A percentile compares a stretch with the other conserved stretches of the same genome.
Conservation (phyloP, 1,140 invertebrate genomes). For the Ostrea denselamellosa region DNA sequence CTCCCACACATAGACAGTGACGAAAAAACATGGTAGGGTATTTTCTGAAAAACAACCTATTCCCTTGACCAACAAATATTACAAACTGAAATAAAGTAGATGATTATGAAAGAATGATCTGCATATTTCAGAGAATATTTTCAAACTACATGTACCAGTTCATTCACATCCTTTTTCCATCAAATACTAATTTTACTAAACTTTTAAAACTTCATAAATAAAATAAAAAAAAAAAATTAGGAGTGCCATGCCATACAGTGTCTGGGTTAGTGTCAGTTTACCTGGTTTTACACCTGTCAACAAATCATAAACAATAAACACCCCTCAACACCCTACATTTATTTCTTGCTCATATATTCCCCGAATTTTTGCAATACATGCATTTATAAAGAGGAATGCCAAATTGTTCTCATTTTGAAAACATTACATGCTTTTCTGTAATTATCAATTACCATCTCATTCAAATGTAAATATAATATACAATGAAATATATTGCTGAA, state of each 20-base stretch:
- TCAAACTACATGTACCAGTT: background rate
- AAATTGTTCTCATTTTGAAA: too few species aligned
- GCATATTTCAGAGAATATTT: background rate
- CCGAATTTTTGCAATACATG: too few species aligned
- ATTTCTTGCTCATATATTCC: background rate
- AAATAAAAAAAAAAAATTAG: background rate
- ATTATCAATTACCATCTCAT: too few species aligned
- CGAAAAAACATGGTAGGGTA: too few species aligned
- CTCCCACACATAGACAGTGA: too few species aligned
- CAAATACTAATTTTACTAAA: background rate
- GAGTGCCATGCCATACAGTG: slow-evolving; percentile 22
- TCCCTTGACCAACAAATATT: too few species aligned
- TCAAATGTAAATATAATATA: too few species aligned
- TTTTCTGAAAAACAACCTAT: too few species aligned
- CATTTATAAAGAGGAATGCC: too few species aligned
- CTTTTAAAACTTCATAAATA: background rate
- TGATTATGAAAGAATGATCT: background rate
- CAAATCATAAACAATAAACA: slow-evolving; percentile 13
- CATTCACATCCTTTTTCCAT: background rate
- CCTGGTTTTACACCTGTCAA: slow-evolving; percentile 28
- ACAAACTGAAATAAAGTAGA: too few species aligned
- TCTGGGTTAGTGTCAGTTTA: slow-evolving; percentile 24
- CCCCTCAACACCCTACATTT: background rate
- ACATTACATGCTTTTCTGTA: too few species aligned
- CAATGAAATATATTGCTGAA: too few species aligned